Evolutionary conservation across 1,140 invertebrate species (phyloP).

Genomic region (Stenopsyche tienmushanensis): DNA sequence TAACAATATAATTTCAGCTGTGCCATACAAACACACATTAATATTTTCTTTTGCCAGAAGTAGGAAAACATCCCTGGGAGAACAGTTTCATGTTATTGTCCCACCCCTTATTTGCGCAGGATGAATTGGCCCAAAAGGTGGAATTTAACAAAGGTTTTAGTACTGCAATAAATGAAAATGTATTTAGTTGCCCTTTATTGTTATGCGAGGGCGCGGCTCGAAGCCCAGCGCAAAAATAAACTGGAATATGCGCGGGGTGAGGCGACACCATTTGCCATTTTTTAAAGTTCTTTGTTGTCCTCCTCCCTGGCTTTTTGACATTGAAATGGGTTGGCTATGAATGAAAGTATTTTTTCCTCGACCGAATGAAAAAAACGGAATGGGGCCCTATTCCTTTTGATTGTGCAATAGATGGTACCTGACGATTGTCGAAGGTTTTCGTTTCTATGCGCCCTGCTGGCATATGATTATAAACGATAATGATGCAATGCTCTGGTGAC

Average conservation of each 20-base stretch:
- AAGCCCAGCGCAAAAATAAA: neutral
- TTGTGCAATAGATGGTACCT: no score
- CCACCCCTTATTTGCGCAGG: neutral
- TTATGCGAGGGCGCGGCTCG: neutral
- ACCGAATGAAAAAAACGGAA: no score
- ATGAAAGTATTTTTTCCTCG: constrained; percentile 17
- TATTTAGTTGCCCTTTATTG: constrained; percentile 29
- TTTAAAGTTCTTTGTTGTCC: constrained; percentile 15
- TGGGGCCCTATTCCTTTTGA: no score
- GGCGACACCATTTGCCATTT: neutral
- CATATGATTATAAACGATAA: no score
- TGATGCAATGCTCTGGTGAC: no score
- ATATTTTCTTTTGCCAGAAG: constrained; percentile 5
- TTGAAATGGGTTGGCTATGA: constrained; percentile 18
- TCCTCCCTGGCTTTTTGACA: constrained; percentile 10
- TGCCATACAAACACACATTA: neutral
- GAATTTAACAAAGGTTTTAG: constrained; percentile 27
- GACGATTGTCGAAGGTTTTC: no score
- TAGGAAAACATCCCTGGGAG: constrained; percentile 1
- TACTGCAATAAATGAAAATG: constrained; percentile 31
- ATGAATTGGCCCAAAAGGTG: constrained; percentile 29
- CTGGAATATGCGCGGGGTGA: neutral
- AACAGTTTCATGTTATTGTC: constrained; percentile 8
- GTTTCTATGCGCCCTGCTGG: no score
- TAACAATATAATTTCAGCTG: neutral